phyloP scores from a whole-genome alignment of 2,113 vertebrate genomes.

The Crocuta crocuta region DNA sequence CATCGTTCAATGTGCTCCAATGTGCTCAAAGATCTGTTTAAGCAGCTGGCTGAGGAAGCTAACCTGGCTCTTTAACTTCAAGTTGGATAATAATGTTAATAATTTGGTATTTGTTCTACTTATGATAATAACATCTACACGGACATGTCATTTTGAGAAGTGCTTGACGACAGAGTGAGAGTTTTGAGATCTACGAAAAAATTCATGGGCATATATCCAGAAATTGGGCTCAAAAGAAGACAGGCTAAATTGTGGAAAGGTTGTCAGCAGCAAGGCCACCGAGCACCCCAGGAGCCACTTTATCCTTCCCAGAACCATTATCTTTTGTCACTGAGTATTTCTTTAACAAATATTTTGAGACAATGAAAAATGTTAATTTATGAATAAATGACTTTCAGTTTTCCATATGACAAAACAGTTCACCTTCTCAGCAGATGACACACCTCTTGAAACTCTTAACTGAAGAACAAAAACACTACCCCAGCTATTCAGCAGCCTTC shows the following conservation, averaged over 20 bases:
- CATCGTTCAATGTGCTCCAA: background rate
- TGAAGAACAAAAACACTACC: background rate
- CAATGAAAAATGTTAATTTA: background rate
- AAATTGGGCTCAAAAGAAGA: background rate
- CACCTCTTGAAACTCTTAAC: background rate
- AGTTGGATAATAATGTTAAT: background rate
- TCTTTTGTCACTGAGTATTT: background rate
- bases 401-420: background rate
- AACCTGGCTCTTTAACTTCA: background rate
- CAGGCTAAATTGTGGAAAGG: background rate
- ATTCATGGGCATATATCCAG: background rate
- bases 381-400: background rate
- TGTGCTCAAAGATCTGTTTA: background rate
- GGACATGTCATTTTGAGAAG: background rate
- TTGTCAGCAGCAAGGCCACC: background rate
- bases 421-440: background rate
- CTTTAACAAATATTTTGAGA: constrained; percentile 11
- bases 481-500: background rate
- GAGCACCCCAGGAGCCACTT: background rate
- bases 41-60: background rate
- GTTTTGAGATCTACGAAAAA: background rate
- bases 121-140: background rate
- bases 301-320: background rate
- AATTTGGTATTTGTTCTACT: background rate
- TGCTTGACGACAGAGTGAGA: background rate